Base-by-base conservation (phyloP, 1,140 invertebrate species). In the Euwallacea fornicatus region DNA sequence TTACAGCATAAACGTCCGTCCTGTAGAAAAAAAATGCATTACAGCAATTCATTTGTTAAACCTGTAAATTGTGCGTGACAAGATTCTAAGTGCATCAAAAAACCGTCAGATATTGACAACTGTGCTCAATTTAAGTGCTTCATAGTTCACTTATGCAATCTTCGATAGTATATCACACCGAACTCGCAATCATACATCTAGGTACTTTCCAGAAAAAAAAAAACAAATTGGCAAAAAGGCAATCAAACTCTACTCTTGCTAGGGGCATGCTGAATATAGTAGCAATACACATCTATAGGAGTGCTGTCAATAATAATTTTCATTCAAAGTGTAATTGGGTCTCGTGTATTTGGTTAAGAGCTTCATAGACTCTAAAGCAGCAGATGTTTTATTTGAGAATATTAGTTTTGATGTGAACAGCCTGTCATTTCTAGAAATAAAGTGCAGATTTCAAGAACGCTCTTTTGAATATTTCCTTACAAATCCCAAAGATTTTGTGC, bases 1-100 rank as follows among this genome's bases (percentile, higher is more conserved):
- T 85, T 86, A 81, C 86, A 87, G 84, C 85, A 86, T 82, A 87
- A 81, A 79, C 83, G 82, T 82, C 86, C 86, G 82, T 87, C 84
- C 86, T 87, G 81, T 74, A 78, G 72, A 79, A 76, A 44, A 54
- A 59, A 15, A 47, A 62, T 61, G 13, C 50, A 10, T 41, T 61
- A 56, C 10, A 56, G 16, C 16, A 9, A 56, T 41, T 61, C 42
- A 2, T 9, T 42, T 11, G 41, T 41, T 61, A 33, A 2, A 41
- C 41, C 46, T 50, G 11, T 54, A 21, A 42, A 56, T 46, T 63
- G 60, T 71, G 55, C 58, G 56, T 60, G 44, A 66, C 9, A 50
- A 50, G 46, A 56, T 56, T 56, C 10, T 56, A 50, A 44, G 55
- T 66, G 65, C 63, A 65, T 33, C 21, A 33, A 33, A 33, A 33